Evolutionary conservation across 2,888 invertebrate genomes (phyloP).

Genomic region (Melieria omissa): DNA sequence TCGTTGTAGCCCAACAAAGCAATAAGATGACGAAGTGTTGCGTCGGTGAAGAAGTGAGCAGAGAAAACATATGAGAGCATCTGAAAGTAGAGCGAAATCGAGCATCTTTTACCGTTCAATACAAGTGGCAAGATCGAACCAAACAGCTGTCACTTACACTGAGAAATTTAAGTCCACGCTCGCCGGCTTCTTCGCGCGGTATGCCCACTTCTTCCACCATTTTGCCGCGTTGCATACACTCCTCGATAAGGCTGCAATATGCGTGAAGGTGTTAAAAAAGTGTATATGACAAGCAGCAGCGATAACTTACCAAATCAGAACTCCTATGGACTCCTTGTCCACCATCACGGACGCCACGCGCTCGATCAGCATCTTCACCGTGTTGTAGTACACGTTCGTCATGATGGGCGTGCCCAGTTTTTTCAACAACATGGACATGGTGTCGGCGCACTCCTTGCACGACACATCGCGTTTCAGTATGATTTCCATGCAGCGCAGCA

Average conservation of each 20-base stretch:
- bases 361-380: constrained; percentile 94
- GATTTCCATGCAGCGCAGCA: constrained; percentile 85
- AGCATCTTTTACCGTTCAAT: neutral
- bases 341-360: constrained; percentile 96
- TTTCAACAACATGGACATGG: constrained; percentile 84
- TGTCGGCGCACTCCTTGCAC: constrained; percentile 93
- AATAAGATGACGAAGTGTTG: constrained; percentile 83
- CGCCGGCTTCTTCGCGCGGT: constrained; percentile 83
- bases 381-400: constrained; percentile 95
- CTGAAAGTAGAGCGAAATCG: constrained; percentile 44
- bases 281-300: neutral
- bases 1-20: constrained; percentile 76
- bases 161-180: constrained; percentile 88
- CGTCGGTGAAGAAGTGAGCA: constrained; percentile 88
- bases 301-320: constrained; percentile 71
- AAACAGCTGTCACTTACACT: constrained; percentile 69
- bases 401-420: constrained; percentile 94
- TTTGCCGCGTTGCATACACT: constrained; percentile 78
- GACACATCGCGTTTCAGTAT: constrained; percentile 90
- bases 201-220: constrained; percentile 82
- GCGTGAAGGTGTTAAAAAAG: neutral
- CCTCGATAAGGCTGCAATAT: constrained; percentile 69
- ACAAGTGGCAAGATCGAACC: neutral
- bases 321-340: constrained; percentile 86
- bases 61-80: constrained; percentile 90